Evolutionary conservation across 2,888 invertebrate species (phyloP), one percentile per base, ranked within the genome.

Genomic region (Ochropacha duplaris): DNA sequence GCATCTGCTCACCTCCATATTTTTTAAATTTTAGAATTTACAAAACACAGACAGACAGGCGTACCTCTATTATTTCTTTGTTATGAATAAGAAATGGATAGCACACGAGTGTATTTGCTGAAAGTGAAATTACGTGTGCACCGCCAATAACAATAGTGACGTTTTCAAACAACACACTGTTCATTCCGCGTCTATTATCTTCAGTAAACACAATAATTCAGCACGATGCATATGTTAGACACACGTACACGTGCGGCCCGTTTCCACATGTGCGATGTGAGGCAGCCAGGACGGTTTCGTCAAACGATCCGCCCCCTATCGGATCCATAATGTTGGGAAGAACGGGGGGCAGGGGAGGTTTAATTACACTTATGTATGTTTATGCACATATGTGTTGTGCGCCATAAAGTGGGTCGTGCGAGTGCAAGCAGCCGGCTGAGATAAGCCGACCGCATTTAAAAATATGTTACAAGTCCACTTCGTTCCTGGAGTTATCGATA

Each of bases 321-420:
- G 57, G 55, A 59, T 59, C 63, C 69, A 61, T 60, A 68, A 63
- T 58, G 63, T 57, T 61, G 56, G 57, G 52, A 58, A 66, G 62
- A 49, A 70, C 64, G 72, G 71, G 78, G 62, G 72, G 61, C 58
- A 65, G 54, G 78, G 74, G 57, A 68, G 69, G 67, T 78, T 77
- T 78, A 78, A 81, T 83, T 80, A 82, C 76, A 78, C 72, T 73
- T 70, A 76, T 75, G 69, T 76, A 71, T 68, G 72, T 71, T 76
- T 81, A 69, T 69, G 74, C 79, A 79, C 75, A 77, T 77, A 74
- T 71, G 69, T 72, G 66, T 70, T 71, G 66, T 68, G 74, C 71
- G 68, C 72, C 71, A 68, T 76, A 72, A 88, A 87, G 76, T 87
- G 77, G 88, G 87, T 85, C 87, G 85, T 64, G 70, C 72, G 76